A percentile compares a stretch with the other conserved stretches of the same genome.
Conservation (phyloP, 2,888 invertebrate species). For the Megastigmus dorsalis region DNA sequence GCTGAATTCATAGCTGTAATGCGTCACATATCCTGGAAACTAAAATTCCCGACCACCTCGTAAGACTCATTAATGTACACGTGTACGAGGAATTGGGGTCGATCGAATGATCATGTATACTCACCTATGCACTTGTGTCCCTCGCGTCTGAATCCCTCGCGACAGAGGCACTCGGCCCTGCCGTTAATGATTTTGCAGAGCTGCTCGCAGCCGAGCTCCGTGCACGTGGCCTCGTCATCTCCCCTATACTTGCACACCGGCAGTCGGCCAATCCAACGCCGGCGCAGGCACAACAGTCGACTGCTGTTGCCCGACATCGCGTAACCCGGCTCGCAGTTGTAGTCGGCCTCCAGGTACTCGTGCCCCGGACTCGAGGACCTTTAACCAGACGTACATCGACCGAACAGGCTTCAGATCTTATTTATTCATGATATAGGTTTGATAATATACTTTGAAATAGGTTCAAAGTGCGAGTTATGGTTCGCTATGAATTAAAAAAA, state of each 20-base stretch:
- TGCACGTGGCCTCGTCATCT: slow-evolving; percentile 63
- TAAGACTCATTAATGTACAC: too few species aligned
- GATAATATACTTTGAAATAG: too few species aligned
- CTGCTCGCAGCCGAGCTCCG: slow-evolving; percentile 69
- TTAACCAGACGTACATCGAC: too few species aligned
- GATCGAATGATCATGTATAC: too few species aligned
- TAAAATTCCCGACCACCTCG: too few species aligned
- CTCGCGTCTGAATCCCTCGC: slow-evolving; percentile 67
- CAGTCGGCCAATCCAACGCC: slow-evolving; percentile 68
- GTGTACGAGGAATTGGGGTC: too few species aligned
- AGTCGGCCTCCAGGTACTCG: slow-evolving; percentile 72
- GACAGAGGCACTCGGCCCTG: slow-evolving; percentile 67
- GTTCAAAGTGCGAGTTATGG: too few species aligned
- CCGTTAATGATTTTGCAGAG: slow-evolving; percentile 68
- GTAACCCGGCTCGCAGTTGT: slow-evolving; percentile 69
- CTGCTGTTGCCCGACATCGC: slow-evolving; percentile 60
- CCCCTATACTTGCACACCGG: slow-evolving; percentile 67
- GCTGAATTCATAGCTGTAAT: too few species aligned
- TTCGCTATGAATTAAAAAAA: too few species aligned
- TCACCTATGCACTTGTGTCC: slow-evolving; percentile 52
- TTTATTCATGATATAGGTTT: too few species aligned
- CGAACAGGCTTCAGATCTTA: too few species aligned
- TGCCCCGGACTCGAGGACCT: slow-evolving; percentile 70
- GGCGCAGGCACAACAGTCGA: slow-evolving; percentile 67
- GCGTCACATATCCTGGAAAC: too few species aligned